phyloP scores from a whole-genome alignment of 2,113 vertebrate species.

The Microtus oregoni region DNA sequence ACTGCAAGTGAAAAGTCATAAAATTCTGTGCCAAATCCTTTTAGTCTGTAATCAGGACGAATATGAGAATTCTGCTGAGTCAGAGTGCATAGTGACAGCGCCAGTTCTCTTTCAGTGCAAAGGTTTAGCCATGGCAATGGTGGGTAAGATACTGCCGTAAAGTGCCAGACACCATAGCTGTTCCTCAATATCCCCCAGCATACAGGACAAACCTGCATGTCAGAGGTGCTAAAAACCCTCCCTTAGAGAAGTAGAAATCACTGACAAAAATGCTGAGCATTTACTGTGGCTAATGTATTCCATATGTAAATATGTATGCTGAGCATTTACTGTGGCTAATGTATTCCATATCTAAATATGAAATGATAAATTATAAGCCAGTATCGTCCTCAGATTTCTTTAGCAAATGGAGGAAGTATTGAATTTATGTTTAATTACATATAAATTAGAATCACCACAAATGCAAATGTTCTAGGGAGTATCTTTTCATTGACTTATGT shows the following conservation, averaged over 20 bases:
- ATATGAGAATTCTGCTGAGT: neutral
- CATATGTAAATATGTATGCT: too few species aligned
- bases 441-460: neutral
- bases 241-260: slow-evolving; percentile 5
- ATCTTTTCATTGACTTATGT: neutral
- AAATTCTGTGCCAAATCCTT: neutral
- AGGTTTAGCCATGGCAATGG: neutral
- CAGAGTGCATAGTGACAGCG: neutral
- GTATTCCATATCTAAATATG: neutral
- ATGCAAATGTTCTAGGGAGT: slow-evolving; percentile 13
- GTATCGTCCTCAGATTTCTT: neutral
- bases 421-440: neutral
- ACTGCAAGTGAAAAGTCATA: neutral
- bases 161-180: neutral
- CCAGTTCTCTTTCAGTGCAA: neutral
- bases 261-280: neutral
- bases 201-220: too few species aligned
- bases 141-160: neutral
- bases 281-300: too few species aligned
- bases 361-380: neutral
- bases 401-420: neutral
- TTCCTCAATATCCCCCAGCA: neutral
- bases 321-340: too few species aligned
- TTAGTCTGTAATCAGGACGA: neutral
- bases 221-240: neutral